Conservation (phyloP, 2,113 vertebrate genomes). For the Hemichromis elongatus region DNA sequence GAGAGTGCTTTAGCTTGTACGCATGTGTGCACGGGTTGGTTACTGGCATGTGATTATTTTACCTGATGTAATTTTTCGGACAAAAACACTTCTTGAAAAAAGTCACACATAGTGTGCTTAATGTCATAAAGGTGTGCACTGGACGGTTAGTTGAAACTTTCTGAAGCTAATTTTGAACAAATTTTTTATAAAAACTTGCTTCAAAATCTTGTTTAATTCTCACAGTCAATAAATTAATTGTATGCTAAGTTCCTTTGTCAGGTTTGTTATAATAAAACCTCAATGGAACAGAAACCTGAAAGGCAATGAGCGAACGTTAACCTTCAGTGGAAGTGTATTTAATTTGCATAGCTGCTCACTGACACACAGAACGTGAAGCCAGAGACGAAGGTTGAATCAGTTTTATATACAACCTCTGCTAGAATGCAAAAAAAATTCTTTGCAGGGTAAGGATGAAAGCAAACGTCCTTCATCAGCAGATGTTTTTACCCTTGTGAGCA, state of each 20-base stretch:
- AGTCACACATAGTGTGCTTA: background rate
- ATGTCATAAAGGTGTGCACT: background rate
- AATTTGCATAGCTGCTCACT: background rate
- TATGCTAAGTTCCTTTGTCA: background rate
- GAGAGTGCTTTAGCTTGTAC: background rate
- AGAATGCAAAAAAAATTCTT: background rate
- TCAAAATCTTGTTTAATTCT: no score
- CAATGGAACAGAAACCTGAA: background rate
- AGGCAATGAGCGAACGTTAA: background rate
- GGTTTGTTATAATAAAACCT: background rate
- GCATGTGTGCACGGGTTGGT: background rate
- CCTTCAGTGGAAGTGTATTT: background rate
- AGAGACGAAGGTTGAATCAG: background rate
- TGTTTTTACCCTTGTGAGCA: background rate
- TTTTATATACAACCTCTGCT: background rate
- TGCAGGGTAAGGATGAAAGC: background rate
- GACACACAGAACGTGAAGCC: background rate
- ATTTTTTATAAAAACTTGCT: background rate
- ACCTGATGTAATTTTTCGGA: background rate
- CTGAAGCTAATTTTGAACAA: background rate
- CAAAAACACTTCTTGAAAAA: background rate
- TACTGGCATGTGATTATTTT: background rate
- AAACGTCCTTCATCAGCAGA: constrained; percentile 31
- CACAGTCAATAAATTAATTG: no score
- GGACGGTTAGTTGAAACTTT: no score